Evolutionary conservation across 2,113 vertebrate genomes (phyloP).

Genomic region (Burhinus bistriatus): DNA sequence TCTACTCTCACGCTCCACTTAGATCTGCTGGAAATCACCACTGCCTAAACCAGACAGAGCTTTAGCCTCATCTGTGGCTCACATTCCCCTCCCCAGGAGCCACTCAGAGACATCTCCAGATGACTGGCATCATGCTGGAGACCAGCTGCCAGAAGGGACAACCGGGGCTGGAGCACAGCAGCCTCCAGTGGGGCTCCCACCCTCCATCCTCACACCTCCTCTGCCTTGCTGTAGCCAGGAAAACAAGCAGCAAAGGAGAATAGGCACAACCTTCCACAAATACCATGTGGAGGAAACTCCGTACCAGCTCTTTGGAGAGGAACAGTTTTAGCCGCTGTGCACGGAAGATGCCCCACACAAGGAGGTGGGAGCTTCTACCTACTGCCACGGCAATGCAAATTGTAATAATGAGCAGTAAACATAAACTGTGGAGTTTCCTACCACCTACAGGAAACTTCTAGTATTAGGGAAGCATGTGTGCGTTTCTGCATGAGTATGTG

Average conservation of each 20-base stretch:
- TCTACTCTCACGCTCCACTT: background rate
- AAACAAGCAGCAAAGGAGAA: background rate
- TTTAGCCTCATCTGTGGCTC: background rate
- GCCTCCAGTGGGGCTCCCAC: background rate
- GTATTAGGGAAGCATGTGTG: background rate
- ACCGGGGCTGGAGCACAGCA: background rate
- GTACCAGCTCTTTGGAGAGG: background rate
- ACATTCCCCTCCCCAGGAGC: background rate
- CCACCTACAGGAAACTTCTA: background rate
- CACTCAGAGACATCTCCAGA: background rate
- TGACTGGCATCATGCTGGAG: background rate
- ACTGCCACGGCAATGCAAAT: background rate
- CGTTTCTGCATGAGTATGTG: background rate
- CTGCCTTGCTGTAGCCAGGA: background rate
- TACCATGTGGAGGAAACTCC: fast-evolving
- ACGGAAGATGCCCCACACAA: background rate
- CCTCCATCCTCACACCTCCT: background rate
- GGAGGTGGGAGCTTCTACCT: background rate
- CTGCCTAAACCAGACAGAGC: background rate
- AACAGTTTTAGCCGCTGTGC: fast-evolving
- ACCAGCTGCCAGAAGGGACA: background rate
- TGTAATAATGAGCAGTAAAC: background rate
- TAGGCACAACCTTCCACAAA: background rate
- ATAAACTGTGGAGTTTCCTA: background rate
- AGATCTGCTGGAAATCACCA: background rate